Conservation (phyloP, 2,888 invertebrate species). For the Hyppa rectilinea region DNA sequence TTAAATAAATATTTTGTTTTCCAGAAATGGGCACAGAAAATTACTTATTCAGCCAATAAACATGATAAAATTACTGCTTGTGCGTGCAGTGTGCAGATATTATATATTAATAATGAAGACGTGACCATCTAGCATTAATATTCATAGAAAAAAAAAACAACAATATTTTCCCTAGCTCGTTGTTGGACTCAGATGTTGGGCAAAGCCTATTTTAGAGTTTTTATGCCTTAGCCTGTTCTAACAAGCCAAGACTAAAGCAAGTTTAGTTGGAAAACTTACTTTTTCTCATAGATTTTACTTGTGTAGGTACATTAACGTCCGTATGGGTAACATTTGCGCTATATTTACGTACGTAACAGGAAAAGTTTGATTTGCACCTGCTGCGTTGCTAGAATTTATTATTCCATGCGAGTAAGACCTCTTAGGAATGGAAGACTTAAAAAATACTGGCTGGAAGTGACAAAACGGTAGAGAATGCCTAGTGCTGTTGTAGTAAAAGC, state of each 20-base stretch:
- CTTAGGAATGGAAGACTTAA: background rate
- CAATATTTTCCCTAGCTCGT: no score
- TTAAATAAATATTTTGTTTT: constrained; percentile 43
- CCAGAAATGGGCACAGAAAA: constrained; percentile 12
- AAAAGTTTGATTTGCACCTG: constrained; percentile 27
- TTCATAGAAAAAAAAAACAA: constrained; percentile 16
- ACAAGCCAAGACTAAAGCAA: constrained; percentile 30
- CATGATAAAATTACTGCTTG: constrained; percentile 19
- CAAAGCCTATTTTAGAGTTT: constrained; percentile 38
- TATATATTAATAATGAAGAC: constrained; percentile 27
- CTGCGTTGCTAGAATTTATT: background rate
- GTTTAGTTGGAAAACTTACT: constrained; percentile 34
- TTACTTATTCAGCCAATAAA: constrained; percentile 25
- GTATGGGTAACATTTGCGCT: constrained; percentile 15
- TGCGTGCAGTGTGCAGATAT: constrained; percentile 13
- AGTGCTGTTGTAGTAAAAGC: constrained; percentile 9
- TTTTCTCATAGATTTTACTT: constrained; percentile 24
- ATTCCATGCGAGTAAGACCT: constrained; percentile 7
- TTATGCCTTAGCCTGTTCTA: constrained; percentile 31
- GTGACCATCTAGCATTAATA: constrained; percentile 29
- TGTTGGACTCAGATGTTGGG: constrained; percentile 27
- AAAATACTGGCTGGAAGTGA: constrained; percentile 3
- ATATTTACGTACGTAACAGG: constrained; percentile 13
- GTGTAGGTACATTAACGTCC: constrained; percentile 1
- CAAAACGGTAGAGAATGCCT: constrained; percentile 13